Conservation (phyloP, 2,113 vertebrate species). For the Engystomops pustulosus region DNA sequence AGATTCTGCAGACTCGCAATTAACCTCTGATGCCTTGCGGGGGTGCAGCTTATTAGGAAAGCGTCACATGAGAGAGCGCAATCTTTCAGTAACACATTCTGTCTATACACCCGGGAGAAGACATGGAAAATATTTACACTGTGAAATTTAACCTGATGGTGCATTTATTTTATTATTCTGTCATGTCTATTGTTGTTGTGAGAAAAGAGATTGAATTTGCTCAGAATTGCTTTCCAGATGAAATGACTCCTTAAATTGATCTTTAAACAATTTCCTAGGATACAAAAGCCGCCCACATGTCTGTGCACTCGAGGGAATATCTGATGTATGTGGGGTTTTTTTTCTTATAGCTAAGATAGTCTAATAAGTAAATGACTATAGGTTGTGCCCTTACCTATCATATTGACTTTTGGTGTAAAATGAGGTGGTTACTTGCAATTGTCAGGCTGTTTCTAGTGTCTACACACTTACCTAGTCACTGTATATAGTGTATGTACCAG, state of each 20-base stretch:
- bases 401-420: background rate
- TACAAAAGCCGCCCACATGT: background rate
- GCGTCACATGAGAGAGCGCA: background rate
- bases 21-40: constrained; percentile 45
- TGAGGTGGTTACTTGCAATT: constrained; percentile 1
- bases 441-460: background rate
- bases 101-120: background rate
- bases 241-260: constrained; percentile 18
- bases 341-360: background rate
- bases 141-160: constrained; percentile 21
- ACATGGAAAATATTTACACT: constrained; percentile 13
- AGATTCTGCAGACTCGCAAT: constrained; percentile 35
- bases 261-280: constrained; percentile 30
- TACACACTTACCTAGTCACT: background rate
- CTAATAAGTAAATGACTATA: constrained; percentile 31
- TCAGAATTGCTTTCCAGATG: constrained; percentile 16
- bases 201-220: constrained; percentile 28
- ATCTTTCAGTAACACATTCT: constrained; percentile 13
- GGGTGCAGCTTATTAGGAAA: constrained; percentile 44
- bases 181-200: constrained; percentile 9
- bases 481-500: no score
- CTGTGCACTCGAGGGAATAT: constrained; percentile 9
- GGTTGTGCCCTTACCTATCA: background rate
- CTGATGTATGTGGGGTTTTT: background rate
- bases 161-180: constrained; percentile 5